Evolutionary conservation across 2,888 invertebrate species (phyloP), one percentile per base, ranked within the genome.

Genomic region (Dioctria rufipes): DNA sequence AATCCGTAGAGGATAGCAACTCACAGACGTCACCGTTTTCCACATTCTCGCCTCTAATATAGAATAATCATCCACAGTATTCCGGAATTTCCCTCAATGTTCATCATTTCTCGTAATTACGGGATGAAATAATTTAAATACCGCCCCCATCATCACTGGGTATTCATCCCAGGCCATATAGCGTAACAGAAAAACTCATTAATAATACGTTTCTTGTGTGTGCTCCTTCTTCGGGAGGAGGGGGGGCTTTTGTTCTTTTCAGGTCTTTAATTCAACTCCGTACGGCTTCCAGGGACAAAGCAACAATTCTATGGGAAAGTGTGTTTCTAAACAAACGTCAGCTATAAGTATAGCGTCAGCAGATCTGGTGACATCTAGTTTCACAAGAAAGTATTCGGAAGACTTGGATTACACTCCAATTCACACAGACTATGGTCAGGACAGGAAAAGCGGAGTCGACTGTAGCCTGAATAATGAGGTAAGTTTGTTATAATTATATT

Each of bases 251-350:
- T 75, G 75, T 75, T 75, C 75, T 75, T 75, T 75, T 58, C 75
- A 75, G 75, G 75, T 75, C 61, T 75, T 75, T 75, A 60, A 75
- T 61, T 75, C 75, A 25, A 43, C 58, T 42, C 60, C 75, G 43
- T 75, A 43, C 75, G 25, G 60, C 46, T 75, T 9, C 25, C 60
- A 39, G 61, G 75, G 11, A 75, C 60, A 61, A 75, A 81, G 63
- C 80, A 61, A 51, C 61, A 77, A 83, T 82, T 84, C 87, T 86
- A 89, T 89, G 89, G 89, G 89, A 86, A 89, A 89, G 88, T 89
- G 89, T 86, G 87, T 89, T 81, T 89, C 89, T 69, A 87, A 89
- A 83, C 88, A 89, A 85, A 85, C 88, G 77, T 85, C 87, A 83
- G 83, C 85, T 82, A 85, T 88, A 84, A 88, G 87, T 85, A 86